Conservation (phyloP, 2,113 vertebrate genomes). For the Mobula hypostoma region DNA sequence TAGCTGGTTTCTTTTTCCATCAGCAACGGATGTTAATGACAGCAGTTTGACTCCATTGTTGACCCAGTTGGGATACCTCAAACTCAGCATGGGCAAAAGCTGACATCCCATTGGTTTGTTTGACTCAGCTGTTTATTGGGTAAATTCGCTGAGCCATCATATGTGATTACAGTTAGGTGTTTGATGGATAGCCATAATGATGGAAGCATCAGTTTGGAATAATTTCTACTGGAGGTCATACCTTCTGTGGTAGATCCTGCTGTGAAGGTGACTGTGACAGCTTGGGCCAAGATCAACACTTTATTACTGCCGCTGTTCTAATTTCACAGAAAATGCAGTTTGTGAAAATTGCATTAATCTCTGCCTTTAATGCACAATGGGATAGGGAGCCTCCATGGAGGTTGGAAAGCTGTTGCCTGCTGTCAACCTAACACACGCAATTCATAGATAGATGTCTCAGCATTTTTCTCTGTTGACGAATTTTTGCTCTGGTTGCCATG, state of each 20-base stretch:
- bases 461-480: background rate
- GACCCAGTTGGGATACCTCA: background rate
- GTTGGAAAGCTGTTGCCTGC: conserved; percentile 16
- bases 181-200: conserved; percentile 19
- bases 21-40: background rate
- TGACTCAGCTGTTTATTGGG: conserved; percentile 15
- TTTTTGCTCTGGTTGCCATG: conserved; percentile 13
- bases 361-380: background rate
- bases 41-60: background rate
- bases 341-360: conserved; percentile 14
- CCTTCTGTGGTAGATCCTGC: background rate
- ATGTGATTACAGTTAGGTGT: background rate
- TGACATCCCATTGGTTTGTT: background rate
- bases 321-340: conserved; percentile 18
- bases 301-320: background rate
- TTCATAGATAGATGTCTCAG: background rate
- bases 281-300: background rate
- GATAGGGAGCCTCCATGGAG: background rate
- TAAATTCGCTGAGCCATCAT: background rate
- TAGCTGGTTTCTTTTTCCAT: background rate
- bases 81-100: background rate
- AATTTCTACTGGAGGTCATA: background rate
- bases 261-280: background rate
- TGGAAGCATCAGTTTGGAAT: conserved; percentile 20
- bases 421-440: background rate